Percentiles rank a stretch among this genome's conserved stretches.
Conservation (phyloP, 1,140 invertebrate genomes). For the Drosophila bocki region DNA sequence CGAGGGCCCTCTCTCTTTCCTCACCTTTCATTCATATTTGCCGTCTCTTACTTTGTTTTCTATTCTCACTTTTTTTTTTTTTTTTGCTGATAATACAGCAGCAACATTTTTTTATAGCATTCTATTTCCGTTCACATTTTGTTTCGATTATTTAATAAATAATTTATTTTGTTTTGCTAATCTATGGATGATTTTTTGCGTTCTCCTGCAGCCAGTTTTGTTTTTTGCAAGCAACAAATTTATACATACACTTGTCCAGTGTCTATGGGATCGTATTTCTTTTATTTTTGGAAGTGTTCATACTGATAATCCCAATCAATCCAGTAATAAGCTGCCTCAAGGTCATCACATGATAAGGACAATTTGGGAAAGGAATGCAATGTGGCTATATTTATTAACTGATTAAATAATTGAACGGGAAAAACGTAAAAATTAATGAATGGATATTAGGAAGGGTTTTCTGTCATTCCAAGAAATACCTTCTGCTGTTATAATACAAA, state of each 20-base stretch:
- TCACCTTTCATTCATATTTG: slow-evolving; percentile 26
- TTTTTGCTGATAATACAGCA: slow-evolving; percentile 10
- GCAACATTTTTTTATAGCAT: slow-evolving; percentile 27
- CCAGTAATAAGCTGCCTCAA: not conserved
- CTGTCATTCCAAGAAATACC: not conserved
- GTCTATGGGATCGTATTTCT: slow-evolving; percentile 15
- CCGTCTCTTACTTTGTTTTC: not conserved
- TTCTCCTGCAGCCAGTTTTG: not conserved
- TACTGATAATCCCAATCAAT: slow-evolving; percentile 3
- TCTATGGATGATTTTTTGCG: slow-evolving; percentile 10
- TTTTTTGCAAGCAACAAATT: slow-evolving; percentile 15
- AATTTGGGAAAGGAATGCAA: slow-evolving; percentile 4
- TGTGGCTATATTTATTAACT: not conserved
- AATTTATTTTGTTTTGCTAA: slow-evolving; percentile 47
- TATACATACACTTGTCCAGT: not conserved
- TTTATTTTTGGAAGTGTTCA: not conserved
- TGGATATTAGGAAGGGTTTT: not conserved
- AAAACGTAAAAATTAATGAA: slow-evolving; percentile 7
- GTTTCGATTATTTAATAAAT: slow-evolving; percentile 54
- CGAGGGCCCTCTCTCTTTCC: slow-evolving; percentile 7
- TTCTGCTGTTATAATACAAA: not conserved
- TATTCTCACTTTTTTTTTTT: not conserved
- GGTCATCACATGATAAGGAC: slow-evolving; percentile 1
- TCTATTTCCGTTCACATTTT: slow-evolving; percentile 42
- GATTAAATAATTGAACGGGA: not conserved